A percentile compares a stretch with the other conserved stretches of the same genome.
phyloP scores from a whole-genome alignment of 2,113 vertebrate genomes.

The Oncorhynchus kisutch region DNA sequence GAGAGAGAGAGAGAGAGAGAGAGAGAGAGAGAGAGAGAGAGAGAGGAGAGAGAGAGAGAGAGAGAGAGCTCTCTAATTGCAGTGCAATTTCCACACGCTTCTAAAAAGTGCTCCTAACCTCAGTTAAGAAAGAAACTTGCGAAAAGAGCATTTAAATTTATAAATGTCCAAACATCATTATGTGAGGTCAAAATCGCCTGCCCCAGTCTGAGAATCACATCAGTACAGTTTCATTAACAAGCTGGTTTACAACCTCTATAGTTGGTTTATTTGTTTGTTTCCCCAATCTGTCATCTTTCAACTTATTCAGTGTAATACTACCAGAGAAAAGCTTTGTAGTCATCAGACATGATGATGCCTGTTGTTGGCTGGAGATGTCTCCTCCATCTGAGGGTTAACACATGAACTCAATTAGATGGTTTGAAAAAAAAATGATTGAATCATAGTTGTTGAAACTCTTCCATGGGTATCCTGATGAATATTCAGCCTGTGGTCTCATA shows the following conservation, averaged over 20 bases:
- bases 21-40: constrained; percentile 17
- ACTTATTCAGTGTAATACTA: too few relatives aligned
- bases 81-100: constrained; percentile 36
- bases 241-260: too few relatives aligned
- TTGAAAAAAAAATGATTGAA: background rate
- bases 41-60: constrained; percentile 26
- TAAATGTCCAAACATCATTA: constrained; percentile 22
- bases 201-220: background rate
- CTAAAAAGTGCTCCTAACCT: constrained; percentile 13
- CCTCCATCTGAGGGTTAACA: too few relatives aligned
- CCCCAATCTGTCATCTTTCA: too few relatives aligned
- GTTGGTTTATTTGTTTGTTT: too few relatives aligned
- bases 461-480: constrained; percentile 23
- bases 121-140: constrained; percentile 16
- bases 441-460: background rate
- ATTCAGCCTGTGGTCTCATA: constrained; percentile 30
- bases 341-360: too few relatives aligned
- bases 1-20: constrained; percentile 18
- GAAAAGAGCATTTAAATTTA: constrained; percentile 30
- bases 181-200: constrained; percentile 13
- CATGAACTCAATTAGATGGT: background rate
- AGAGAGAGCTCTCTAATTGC: constrained; percentile 45
- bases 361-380: too few relatives aligned
- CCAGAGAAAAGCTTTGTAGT: too few relatives aligned
- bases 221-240: background rate